Conservation (phyloP, 2,113 vertebrate species). For the Pomatostomus ruficeps region DNA sequence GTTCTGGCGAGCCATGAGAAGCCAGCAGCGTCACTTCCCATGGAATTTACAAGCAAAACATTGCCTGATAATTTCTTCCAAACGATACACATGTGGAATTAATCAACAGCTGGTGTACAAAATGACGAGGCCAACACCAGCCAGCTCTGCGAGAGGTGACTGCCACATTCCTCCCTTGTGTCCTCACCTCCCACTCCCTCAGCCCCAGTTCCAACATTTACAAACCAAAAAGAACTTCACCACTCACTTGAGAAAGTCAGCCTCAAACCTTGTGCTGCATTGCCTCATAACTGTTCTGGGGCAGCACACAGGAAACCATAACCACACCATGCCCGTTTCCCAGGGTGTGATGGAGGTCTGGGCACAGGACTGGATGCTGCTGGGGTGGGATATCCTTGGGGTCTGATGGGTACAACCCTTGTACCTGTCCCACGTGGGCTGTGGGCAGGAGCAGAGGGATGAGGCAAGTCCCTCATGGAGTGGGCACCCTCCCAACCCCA, state of each 20-base stretch:
- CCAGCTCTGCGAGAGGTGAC: not conserved
- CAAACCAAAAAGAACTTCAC: not conserved
- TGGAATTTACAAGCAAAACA: rapidly evolving
- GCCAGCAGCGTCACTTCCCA: not conserved
- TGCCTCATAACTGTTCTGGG: rapidly evolving
- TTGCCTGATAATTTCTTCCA: not conserved
- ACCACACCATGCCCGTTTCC: not conserved
- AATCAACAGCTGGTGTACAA: rapidly evolving
- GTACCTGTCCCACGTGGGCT: not conserved
- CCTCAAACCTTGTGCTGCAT: rapidly evolving
- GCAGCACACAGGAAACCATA: rapidly evolving
- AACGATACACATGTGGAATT: rapidly evolving
- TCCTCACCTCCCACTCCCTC: not conserved
- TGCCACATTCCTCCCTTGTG: rapidly evolving
- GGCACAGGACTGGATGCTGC: not conserved
- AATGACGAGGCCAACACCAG: not conserved
- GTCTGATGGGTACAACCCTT: rapidly evolving
- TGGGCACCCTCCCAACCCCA: rapidly evolving
- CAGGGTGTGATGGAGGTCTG: rapidly evolving
- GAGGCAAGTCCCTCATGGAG: not conserved
- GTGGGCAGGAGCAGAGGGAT: not conserved
- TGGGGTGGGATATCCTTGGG: not conserved
- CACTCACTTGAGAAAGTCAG: not conserved
- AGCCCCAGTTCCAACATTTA: not conserved
- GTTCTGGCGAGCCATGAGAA: not conserved